phyloP scores from a whole-genome alignment of 2,888 invertebrate species.

The Geophilus truncorum region DNA sequence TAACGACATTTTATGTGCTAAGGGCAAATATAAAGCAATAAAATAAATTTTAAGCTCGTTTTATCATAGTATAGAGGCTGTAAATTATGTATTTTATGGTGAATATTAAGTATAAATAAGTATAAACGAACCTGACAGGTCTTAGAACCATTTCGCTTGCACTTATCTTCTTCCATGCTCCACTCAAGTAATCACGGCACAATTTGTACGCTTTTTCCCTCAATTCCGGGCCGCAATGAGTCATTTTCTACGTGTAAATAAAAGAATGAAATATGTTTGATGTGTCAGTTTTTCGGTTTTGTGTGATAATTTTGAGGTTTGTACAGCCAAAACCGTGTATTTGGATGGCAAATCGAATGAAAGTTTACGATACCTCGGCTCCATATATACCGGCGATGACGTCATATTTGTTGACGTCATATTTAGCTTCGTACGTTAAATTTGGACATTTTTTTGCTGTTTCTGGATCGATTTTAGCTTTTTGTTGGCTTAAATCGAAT shows the following conservation, averaged over 20 bases:
- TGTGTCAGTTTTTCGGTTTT: neutral
- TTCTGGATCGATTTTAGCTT: slow-evolving; percentile 9
- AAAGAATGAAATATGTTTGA: neutral
- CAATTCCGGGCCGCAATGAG: slow-evolving; percentile 58
- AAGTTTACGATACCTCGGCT: neutral
- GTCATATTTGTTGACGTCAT: neutral
- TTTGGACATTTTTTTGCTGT: neutral
- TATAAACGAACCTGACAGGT: slow-evolving; percentile 87
- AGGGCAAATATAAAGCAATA: too few species aligned
- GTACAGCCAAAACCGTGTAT: neutral
- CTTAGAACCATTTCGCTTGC: slow-evolving; percentile 71
- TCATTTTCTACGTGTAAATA: slow-evolving; percentile 30
- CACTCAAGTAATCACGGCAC: slow-evolving; percentile 82
- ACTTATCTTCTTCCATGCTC: slow-evolving; percentile 80
- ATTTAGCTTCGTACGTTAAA: neutral
- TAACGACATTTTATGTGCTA: neutral
- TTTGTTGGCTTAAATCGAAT: slow-evolving; percentile 14
- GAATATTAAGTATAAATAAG: too few species aligned
- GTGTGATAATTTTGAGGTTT: neutral
- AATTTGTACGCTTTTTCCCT: slow-evolving; percentile 74
- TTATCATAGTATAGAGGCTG: too few species aligned
- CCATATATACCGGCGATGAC: slow-evolving; percentile 12
- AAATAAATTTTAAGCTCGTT: too few species aligned
- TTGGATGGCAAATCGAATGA: neutral
- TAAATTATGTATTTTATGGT: too few species aligned